Evolutionary conservation across 2,797 vertebrate species (phyloP), one percentile per base, ranked within the genome.

Genomic region (Buceros bicornis): DNA sequence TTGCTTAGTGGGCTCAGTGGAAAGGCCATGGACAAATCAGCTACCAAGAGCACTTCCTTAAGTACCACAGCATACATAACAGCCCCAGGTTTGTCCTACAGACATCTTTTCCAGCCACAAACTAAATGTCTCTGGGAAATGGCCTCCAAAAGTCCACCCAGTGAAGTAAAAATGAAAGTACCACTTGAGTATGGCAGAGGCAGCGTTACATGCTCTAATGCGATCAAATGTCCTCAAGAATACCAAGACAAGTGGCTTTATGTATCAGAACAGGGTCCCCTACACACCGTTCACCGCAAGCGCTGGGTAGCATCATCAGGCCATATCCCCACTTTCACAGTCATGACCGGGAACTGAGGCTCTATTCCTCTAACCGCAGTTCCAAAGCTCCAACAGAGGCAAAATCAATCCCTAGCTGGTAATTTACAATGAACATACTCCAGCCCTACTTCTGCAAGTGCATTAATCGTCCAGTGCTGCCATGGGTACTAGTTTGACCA

Each of bases 1-100:
- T 35, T 0, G 0, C 35, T 35, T 6, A 7, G 22, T 5, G 40
- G n/a, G 51, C 67, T 86, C 3, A n/a, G 7, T 14, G 64, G 1
- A 81, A 86, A 78, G 24, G 54, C 26, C 50, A 40, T 6, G 42
- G 43, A 31, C 47, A 67, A 50, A 86, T 35, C 13, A 45, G 6
- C 47, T 40, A 31, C 58, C 35, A 40, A 48, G 33, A 76, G 25
- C 70, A 76, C 45, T 5, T 25, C 29, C 56, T 92, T 58, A 76
- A 50, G 47, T 6, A 62, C 12, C 37, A 22, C 16, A 9, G 42
- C 10, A 13, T 16, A n/a, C 69, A 35, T 13, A 89, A 48, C 40
- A 87, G 31, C 53, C n/a, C 20, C 1, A 1, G 15, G 17, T 18
- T 77, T 76, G 29, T 11, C 64, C 53, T 43, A 4, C 1, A 61